Percentiles rank a stretch among this genome's conserved stretches.
Evolutionary conservation across 1,140 invertebrate species (phyloP).

Genomic region (Apis laboriosa): DNA sequence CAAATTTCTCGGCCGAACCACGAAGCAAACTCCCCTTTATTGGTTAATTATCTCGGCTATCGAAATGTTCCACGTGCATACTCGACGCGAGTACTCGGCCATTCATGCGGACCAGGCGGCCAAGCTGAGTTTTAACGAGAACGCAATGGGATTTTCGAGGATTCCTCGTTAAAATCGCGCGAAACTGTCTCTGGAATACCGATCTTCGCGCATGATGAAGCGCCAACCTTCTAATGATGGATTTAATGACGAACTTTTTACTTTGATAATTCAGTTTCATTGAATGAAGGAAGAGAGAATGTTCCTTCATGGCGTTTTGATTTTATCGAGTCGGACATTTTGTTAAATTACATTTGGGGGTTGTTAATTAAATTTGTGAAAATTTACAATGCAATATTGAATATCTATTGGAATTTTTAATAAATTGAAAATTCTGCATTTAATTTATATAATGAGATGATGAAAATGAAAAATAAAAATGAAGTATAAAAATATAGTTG

Average conservation of each 20-base stretch:
- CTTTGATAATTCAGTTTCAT: not conserved
- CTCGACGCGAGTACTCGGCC: not conserved
- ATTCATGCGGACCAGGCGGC: constrained; percentile 1
- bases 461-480: too few species aligned
- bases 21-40: constrained; percentile 27
- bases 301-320: too few species aligned
- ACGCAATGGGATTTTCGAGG: not conserved
- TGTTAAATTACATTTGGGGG: too few species aligned
- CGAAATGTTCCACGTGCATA: constrained; percentile 23
- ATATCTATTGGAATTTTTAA: too few species aligned
- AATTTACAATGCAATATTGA: too few species aligned
- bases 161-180: constrained; percentile 28
- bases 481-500: too few species aligned
- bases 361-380: too few species aligned
- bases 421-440: too few species aligned
- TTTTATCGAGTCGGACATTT: too few species aligned
- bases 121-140: constrained; percentile 35
- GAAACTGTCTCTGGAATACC: not conserved
- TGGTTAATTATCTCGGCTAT: constrained; percentile 53
- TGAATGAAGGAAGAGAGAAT: not conserved
- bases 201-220: not conserved
- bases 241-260: not conserved
- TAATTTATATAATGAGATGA: too few species aligned
- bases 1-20: not conserved
- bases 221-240: not conserved